Base-by-base conservation (phyloP, 2,888 invertebrate species). In the Kuschelorhynchus macadamiae region DNA sequence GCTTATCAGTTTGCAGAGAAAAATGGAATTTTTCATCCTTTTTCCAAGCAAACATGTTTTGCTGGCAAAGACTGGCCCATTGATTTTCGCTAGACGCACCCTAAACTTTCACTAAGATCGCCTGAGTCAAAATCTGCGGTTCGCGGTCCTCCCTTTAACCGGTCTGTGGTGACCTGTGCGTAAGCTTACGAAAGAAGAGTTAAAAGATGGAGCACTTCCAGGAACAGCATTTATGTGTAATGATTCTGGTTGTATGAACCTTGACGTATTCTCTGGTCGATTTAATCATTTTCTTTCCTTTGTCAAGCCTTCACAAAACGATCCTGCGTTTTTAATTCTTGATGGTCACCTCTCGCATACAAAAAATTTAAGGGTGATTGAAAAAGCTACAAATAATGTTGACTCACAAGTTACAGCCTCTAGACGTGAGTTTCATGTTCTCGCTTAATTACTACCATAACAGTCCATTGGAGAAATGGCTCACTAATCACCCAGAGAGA, bases 241-340 rank as follows among this genome's bases (percentile, higher is more conserved):
- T 63, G 50, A 65, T 25, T 68, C 65, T 53, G 77, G 76, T 3
- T 79, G 77, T 80, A 80, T 81, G 72, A 77, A 76, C 44, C 44
- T 71, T 12, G 77, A 80, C 2, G 72, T 80, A 32, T 81, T 81
- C 74, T 39, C 71, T 2, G 21, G 74, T 42, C 81, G 80, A 79
- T 80, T 83, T 68, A 70, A 79, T 50, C 80, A 84, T 74, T 84
- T 85, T 73, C 65, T 81, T 64, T 56, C 46, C 36, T 73, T 75
- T 57, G 69, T 73, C 33, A 72, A 73, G 63, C 72, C 79, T 25
- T 67, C 78, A 5, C 71, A 71, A 64, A 77, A 78, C 3, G 68
- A 70, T 21, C 62, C 67, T 9, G 70, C 25, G 9, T 16, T 70
- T 1, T 21, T 70, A 14, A 50, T 66, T 9, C 44, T 63, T 12